phyloP scores from a whole-genome alignment of 2,888 invertebrate species.

The Diploptera punctata region DNA sequence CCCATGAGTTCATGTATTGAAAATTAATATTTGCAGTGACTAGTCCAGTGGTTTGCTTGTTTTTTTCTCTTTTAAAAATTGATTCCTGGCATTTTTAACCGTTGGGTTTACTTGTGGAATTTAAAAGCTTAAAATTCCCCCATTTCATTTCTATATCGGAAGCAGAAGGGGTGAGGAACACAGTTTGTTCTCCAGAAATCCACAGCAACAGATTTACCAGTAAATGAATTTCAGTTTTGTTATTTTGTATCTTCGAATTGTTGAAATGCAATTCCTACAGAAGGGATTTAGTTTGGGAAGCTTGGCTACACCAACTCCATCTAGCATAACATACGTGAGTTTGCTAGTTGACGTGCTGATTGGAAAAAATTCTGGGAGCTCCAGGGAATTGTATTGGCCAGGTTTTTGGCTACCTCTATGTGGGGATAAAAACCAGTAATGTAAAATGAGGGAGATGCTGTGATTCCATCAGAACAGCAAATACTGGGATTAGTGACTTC shows the following conservation, averaged over 20 bases:
- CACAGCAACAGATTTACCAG: slow-evolving; percentile 26
- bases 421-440: background rate
- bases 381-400: background rate
- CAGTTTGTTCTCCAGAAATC: too few species aligned
- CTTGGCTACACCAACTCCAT: background rate
- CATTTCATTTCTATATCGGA: too few species aligned
- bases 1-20: too few species aligned
- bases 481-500: slow-evolving; percentile 3
- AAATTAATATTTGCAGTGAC: too few species aligned
- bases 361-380: slow-evolving; percentile 23
- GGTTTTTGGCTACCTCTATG: background rate
- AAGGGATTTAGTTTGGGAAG: slow-evolving; percentile 1
- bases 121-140: too few species aligned
- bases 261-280: background rate
- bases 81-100: too few species aligned
- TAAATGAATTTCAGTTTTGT: slow-evolving; percentile 22
- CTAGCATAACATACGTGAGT: slow-evolving; percentile 6
- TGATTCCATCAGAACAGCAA: slow-evolving; percentile 4
- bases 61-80: too few species aligned
- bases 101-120: too few species aligned
- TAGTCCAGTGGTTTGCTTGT: too few species aligned
- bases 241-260: slow-evolving; percentile 19
- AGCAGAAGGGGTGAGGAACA: too few species aligned
- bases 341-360: slow-evolving; percentile 29
- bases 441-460: background rate